Base-by-base conservation (phyloP, 2,888 invertebrate species). In the Agrotis ipsilon region DNA sequence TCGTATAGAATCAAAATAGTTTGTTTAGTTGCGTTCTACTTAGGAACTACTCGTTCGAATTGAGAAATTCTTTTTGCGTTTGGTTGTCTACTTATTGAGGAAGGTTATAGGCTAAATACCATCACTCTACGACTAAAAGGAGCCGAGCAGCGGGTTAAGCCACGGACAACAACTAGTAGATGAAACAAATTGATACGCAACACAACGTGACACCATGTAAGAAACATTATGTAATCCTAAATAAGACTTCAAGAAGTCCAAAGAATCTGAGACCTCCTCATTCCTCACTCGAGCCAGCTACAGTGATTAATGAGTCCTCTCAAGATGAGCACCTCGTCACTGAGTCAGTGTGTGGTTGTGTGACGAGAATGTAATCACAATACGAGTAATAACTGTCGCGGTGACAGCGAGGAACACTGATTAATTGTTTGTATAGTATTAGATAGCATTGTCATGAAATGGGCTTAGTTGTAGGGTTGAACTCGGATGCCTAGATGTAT, bases 341-440 rank as follows among this genome's bases (percentile, higher is more conserved):
- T 1, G 4, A 39, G 59, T 54, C 9, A n/a, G 39, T 3, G 9
- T 49, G 62, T 65, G 80, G 68, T 60, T 32, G 51, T 63, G 48
- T 45, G 57, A 67, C 63, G 63, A 27, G 59, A 69, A 49, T 82
- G 48, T 75, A 82, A 75, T 81, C 72, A 72, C 57, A 59, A 51
- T 65, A 68, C 58, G 46, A 27, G 80, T 60, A 75, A 68, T 80
- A 80, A 65, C 75, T 60, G 79, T 61, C 66, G 43, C 57, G 32
- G 51, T 52, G 75, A 75, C 80, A 48, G 43, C 39, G 43, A 61
- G 59, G 18, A 59, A 48, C 48, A 19, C 43, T 79, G 74, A 75
- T 73, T 76, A 66, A 76, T 74, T 45, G 66, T 65, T 48, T 54
- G 65, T 43, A 43, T 46, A n/a, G 46, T 57, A 54, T 55, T 78